phyloP scores from a whole-genome alignment of 2,113 vertebrate species.

The Cettia cetti region DNA sequence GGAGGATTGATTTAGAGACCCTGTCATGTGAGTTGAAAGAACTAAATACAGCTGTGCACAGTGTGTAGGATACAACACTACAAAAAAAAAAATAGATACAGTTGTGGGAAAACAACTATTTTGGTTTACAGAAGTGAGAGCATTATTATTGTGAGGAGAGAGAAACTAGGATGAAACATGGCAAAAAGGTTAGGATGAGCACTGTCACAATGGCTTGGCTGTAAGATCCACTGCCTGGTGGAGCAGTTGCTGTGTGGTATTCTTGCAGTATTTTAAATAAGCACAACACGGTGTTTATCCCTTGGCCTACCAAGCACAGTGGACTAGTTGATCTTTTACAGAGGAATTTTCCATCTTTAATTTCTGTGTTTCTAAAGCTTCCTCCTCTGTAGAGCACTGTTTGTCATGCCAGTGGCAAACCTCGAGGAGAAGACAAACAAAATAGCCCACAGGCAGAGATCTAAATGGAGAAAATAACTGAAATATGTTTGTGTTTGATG shows the following conservation, averaged over 20 bases:
- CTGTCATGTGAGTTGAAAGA: not conserved
- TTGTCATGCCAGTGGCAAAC: not conserved
- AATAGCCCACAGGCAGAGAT: not conserved
- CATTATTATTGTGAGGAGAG: not conserved
- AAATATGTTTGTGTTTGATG: not conserved
- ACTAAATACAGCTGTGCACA: not conserved
- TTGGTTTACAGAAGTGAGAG: not conserved
- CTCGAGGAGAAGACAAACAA: slow-evolving; percentile 22
- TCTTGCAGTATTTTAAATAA: not conserved
- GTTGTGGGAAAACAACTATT: not conserved
- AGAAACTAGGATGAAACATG: not conserved
- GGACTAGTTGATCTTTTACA: not conserved
- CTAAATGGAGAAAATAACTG: not conserved
- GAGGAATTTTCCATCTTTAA: slow-evolving; percentile 44
- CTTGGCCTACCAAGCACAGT: not conserved
- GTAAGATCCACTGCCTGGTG: not conserved
- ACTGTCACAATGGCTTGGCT: not conserved
- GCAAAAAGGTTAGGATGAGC: not conserved
- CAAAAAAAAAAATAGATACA: not conserved
- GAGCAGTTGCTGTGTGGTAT: not conserved
- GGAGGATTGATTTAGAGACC: not conserved
- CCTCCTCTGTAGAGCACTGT: not conserved
- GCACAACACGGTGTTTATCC: not conserved
- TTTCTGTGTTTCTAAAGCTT: slow-evolving; percentile 14
- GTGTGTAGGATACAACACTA: not conserved